Evolutionary conservation across 2,888 invertebrate species (phyloP).

Genomic region (Dryococelus australis): DNA sequence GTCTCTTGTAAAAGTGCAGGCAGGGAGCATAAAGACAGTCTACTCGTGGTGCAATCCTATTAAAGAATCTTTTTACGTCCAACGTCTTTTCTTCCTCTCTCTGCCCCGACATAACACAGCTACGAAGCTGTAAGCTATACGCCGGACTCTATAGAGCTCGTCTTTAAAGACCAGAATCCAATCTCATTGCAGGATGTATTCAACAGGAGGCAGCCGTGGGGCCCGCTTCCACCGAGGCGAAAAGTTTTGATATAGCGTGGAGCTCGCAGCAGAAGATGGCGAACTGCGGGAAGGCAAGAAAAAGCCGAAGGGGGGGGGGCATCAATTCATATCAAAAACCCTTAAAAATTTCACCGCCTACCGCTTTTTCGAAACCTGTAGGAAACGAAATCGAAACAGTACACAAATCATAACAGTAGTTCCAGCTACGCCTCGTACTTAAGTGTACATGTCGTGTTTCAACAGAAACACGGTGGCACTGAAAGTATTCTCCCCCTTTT

Average conservation of each 20-base stretch:
- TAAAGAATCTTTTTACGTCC: neutral
- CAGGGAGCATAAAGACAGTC: neutral
- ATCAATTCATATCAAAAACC: no score
- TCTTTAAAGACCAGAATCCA: slow-evolving; percentile 9
- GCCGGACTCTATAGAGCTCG: neutral
- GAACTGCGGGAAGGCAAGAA: no score
- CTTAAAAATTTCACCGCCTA: no score
- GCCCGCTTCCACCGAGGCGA: neutral
- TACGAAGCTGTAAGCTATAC: neutral
- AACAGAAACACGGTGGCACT: no score
- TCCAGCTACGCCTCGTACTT: no score
- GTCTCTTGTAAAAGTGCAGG: neutral
- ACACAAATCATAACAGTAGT: no score
- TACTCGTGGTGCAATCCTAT: neutral
- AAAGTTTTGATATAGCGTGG: neutral
- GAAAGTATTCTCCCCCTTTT: no score
- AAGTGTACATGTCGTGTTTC: no score
- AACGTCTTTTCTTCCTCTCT: neutral
- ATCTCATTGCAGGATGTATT: neutral
- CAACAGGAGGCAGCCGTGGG: neutral
- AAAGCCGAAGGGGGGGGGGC: no score
- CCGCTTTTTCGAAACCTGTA: no score
- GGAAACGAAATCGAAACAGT: no score
- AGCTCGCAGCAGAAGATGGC: neutral
- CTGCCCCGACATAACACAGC: neutral